A percentile compares a stretch with the other conserved stretches of the same genome.
Evolutionary conservation across 2,888 invertebrate species (phyloP).

Genomic region (Chymomyza caudatula): DNA sequence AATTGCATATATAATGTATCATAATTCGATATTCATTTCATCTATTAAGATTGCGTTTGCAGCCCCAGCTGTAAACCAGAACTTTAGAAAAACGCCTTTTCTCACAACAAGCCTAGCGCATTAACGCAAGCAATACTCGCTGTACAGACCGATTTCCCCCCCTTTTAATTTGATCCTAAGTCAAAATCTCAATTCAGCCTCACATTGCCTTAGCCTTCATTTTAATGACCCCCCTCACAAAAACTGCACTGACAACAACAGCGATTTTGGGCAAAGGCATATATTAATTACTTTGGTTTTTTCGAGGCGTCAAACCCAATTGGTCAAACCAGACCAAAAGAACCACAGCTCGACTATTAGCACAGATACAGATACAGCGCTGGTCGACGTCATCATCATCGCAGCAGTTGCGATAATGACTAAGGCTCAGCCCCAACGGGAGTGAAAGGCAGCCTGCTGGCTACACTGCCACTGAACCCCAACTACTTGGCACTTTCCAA

Average conservation of each 20-base stretch:
- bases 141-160: background rate
- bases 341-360: background rate
- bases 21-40: no score
- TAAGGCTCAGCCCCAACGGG: conserved; percentile 33
- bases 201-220: conserved; percentile 52
- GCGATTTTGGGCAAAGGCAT: conserved; percentile 40
- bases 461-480: background rate
- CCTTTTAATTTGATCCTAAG: background rate
- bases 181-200: background rate
- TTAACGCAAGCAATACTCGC: background rate
- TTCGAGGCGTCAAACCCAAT: background rate
- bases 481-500: conserved; percentile 56
- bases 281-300: conserved; percentile 62
- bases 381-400: background rate
- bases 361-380: background rate
- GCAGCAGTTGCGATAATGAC: conserved; percentile 52
- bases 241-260: conserved; percentile 12
- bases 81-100: no score
- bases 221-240: conserved; percentile 24
- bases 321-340: background rate
- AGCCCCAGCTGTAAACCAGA: no score
- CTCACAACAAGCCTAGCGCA: background rate
- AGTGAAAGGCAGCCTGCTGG: conserved; percentile 47
- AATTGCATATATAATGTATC: no score
- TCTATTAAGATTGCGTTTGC: no score